A percentile compares a stretch with the other conserved stretches of the same genome.
Conservation (phyloP, 2,113 vertebrate genomes). For the Indicator indicator region DNA sequence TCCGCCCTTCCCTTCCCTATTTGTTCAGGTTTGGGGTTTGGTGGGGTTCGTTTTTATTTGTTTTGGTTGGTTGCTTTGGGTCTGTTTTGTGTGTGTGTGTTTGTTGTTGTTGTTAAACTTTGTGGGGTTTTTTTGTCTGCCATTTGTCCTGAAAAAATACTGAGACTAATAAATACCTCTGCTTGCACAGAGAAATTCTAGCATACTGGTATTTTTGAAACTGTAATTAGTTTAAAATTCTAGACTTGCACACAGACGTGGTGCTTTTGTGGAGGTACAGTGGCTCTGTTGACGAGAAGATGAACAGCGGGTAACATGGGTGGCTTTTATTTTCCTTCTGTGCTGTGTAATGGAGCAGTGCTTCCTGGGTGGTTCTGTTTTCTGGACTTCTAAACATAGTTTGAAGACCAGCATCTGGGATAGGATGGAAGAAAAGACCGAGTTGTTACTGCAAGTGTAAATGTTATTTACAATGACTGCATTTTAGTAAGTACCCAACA, state of each 20-base stretch:
- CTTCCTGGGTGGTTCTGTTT: background rate
- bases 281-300: background rate
- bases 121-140: background rate
- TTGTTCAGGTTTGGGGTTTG: background rate
- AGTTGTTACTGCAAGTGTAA: background rate
- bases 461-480: background rate
- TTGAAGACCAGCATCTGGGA: background rate
- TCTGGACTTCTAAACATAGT: background rate
- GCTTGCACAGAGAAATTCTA: constrained; percentile 23
- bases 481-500: background rate
- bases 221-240: constrained; percentile 34
- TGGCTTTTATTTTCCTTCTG: background rate
- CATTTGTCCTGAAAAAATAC: background rate
- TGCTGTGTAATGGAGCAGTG: background rate
- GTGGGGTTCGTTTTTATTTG: background rate
- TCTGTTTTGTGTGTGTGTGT: background rate
- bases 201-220: background rate
- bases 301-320: background rate
- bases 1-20: too few relatives aligned
- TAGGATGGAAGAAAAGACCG: background rate
- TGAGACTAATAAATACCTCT: background rate
- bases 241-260: background rate
- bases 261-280: background rate
- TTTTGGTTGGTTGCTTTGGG: background rate
- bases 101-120: background rate